Conservation (phyloP, 1,140 invertebrate species). For the Maniola jurtina region DNA sequence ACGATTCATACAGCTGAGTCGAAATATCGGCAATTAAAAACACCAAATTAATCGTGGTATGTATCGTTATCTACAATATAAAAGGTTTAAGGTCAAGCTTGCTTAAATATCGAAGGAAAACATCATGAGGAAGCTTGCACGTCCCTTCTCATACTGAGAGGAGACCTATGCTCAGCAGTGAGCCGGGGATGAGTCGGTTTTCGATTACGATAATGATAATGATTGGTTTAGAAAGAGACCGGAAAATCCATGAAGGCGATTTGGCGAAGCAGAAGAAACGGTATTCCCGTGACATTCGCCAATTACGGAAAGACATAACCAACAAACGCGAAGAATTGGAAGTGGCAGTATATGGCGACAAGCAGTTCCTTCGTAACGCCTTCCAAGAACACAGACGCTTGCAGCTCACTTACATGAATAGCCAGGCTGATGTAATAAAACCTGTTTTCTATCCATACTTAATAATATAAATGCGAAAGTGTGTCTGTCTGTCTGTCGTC, state of each 20-base stretch:
- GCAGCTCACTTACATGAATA: conserved; percentile 80
- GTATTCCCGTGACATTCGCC: conserved; percentile 76
- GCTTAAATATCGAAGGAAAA: no score
- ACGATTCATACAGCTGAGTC: no score
- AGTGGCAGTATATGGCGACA: conserved; percentile 79
- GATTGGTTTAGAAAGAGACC: conserved; percentile 75
- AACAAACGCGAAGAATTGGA: conserved; percentile 78
- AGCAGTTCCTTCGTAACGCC: conserved; percentile 76
- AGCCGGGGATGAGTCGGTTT: no score
- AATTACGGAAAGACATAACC: conserved; percentile 78
- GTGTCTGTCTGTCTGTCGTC: no score
- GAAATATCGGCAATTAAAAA: no score
- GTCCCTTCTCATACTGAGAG: no score
- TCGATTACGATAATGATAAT: neutral
- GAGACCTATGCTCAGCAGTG: no score
- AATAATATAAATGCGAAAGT: no score
- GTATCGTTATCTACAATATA: no score
- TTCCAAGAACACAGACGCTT: conserved; percentile 79
- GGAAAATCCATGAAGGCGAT: conserved; percentile 79
- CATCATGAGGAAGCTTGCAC: no score
- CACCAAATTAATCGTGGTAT: no score
- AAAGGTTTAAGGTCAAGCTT: no score
- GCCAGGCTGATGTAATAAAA: conserved; percentile 68
- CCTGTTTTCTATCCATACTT: neutral
- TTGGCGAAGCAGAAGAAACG: conserved; percentile 77